Evolutionary conservation across 2,888 invertebrate species (phyloP), one percentile per base, ranked within the genome.

Genomic region (Caenorhabditis becei): DNA sequence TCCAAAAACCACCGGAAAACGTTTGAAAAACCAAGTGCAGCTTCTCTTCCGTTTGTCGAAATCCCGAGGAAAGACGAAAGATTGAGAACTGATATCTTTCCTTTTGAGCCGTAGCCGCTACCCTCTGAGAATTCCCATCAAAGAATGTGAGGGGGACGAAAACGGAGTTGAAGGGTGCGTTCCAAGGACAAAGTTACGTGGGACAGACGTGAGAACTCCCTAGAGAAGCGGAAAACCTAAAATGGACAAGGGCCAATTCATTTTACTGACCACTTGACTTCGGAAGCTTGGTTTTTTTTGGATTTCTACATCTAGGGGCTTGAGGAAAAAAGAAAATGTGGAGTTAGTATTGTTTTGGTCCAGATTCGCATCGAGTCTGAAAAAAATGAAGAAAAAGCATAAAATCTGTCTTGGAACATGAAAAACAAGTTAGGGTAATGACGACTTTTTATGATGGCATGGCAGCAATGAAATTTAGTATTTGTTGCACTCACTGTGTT

Each of bases 151-250:
- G 37, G 28, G 54, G 14, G 8, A 18, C 8, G 28, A 14, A 14
- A 14, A 41, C 41, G 10, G 16, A 41, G 10, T 41, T 41, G 41
- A 41, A 16, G 56, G 56, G 56, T 56, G 28, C 44, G 67, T 56
- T 67, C 67, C 18, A 28, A 67, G 67, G 56, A 56, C 67, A 67
- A 56, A 24, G 28, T 56, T 54, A 41, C 32, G 58, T 59, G 28
- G 37, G 35, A 18, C 2, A 32, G 53, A 37, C 28, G 16, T 7
- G 2, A 24, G 23, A 51, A 16, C 24, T 3, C 11, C 26, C 28
- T 4, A 11, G n/a, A 28, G n/a, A 16, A 54, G 10, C 16, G 16
- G 7, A 23, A 26, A 26, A 41, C 41, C 41, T 41, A 28, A 54
- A 28, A 10, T 16, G 28, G 49, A 11, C 2, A 54, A n/a, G 32